Base-by-base conservation (phyloP, 2,113 vertebrate genomes). In the Geococcyx californianus region DNA sequence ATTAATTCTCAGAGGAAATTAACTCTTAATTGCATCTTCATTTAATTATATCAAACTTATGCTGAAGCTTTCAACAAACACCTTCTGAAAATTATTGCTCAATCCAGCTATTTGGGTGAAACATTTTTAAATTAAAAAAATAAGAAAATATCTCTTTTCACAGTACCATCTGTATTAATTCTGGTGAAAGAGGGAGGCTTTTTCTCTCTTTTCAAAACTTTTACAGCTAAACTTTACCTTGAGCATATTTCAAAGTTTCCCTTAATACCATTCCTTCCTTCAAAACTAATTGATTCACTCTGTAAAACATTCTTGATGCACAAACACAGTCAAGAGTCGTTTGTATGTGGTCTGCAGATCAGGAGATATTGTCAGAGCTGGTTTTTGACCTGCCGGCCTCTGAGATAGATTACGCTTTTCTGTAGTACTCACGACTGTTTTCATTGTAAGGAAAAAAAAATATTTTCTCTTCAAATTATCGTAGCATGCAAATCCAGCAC, bases 291-390 rank as follows among this genome's bases (percentile, higher is more conserved):
- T 88, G 84, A 82, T 91, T 90, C 33, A 34, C 60, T 56, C 17
- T 59, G 56, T 64, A 94, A 96, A 94, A 20, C 68, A 90, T 82
- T 94, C 56, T 59, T 90, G 63, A 84, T 16, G 26, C 26, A 77
- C 67, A 95, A 87, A 84, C 47, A 55, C n/a, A 94, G 81, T 58
- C 84, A 73, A 94, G 87, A 86, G 75, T 42, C 20, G 0, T 93
- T 88, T 87, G 60, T 49, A 67, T 23, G 74, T 63, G 33, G 23
- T 79, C 86, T 88, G 82, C 51, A 80, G 79, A 42, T 62, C 78
- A 91, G 60, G 47, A 89, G 49, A 17, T 84, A 70, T 70, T 34
- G 45, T 44, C 59, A 87, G 76, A 81, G 75, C 42, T 80, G 36
- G 70, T 85, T 51, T 66, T 96, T 91, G 78, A 90, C 54, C 49